Conservation (phyloP, 2,797 vertebrate genomes). For the Ctenochaetus hawaiiensis region DNA sequence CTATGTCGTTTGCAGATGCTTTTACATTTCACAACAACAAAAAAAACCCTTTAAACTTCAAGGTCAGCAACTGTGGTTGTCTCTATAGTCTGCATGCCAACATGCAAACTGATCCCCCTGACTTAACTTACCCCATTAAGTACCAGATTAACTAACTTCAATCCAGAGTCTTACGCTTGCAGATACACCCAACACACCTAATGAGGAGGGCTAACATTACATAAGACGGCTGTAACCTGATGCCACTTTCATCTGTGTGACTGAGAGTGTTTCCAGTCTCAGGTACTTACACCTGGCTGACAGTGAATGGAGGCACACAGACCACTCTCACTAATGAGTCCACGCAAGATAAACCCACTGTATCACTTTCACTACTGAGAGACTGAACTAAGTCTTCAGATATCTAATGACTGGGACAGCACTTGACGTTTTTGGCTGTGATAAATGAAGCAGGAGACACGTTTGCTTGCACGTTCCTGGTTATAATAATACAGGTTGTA, state of each 20-base stretch:
- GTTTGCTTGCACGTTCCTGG: background rate
- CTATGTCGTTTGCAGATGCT: background rate
- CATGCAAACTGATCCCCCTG: constrained; percentile 5
- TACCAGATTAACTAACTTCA: constrained; percentile 43
- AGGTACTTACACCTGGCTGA: constrained; percentile 66
- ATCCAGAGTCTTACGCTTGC: constrained; percentile 29
- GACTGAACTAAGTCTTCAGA: constrained; percentile 9
- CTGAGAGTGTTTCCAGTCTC: constrained; percentile 48
- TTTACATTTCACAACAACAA: background rate
- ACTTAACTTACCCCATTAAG: constrained; percentile 9
- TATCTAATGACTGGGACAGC: constrained; percentile 17
- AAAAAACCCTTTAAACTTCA: too few species aligned
- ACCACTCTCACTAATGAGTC: constrained; percentile 65
- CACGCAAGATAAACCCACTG: constrained; percentile 28
- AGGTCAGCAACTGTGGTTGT: background rate
- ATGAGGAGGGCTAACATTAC: constrained; percentile 50
- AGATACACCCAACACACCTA: background rate
- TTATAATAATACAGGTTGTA: background rate
- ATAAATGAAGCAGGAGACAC: background rate
- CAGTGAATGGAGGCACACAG: constrained; percentile 42
- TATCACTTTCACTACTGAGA: constrained; percentile 40
- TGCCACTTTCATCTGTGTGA: constrained; percentile 32
- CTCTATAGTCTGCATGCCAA: background rate
- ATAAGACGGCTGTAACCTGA: constrained; percentile 61
- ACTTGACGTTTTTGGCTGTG: constrained; percentile 15